Conservation (phyloP, 2,888 invertebrate genomes). For the Drosophila nigricruria region DNA sequence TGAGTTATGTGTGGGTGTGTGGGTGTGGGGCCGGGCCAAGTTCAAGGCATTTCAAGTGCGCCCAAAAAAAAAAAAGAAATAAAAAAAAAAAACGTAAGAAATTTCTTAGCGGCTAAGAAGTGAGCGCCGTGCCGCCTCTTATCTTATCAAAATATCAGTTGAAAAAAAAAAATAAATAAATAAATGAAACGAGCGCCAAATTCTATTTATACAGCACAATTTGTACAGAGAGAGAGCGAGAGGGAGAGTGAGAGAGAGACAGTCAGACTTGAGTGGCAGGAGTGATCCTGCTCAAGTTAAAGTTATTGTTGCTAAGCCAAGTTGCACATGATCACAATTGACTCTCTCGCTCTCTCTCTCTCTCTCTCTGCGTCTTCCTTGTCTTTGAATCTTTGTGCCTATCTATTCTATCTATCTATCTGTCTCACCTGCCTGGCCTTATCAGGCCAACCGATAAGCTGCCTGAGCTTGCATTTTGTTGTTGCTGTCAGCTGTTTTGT, state of each 20-base stretch:
- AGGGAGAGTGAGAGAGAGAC: not conserved
- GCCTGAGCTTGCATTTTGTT: slow-evolving; percentile 42
- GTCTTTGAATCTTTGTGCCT: slow-evolving; percentile 16
- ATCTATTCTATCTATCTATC: slow-evolving; percentile 48
- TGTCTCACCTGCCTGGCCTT: slow-evolving; percentile 52
- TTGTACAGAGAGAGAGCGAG: not conserved
- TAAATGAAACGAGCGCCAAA: slow-evolving; percentile 32
- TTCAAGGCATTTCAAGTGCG: slow-evolving; percentile 48
- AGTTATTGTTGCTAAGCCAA: not conserved
- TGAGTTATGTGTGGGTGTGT: not conserved
- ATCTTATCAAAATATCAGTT: slow-evolving; percentile 52
- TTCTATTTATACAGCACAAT: slow-evolving; percentile 44
- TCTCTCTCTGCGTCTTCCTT: not conserved
- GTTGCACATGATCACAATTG: not conserved
- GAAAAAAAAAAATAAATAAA: slow-evolving; percentile 14
- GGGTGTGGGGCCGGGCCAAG: slow-evolving; percentile 22
- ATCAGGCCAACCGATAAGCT: slow-evolving; percentile 56
- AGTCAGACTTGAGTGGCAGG: not conserved
- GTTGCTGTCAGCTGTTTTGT: slow-evolving; percentile 54
- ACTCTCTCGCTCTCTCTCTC: not conserved
- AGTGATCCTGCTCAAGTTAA: slow-evolving; percentile 13
- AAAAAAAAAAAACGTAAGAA: slow-evolving; percentile 18
- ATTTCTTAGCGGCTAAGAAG: slow-evolving; percentile 33
- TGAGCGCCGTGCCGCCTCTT: slow-evolving; percentile 29
- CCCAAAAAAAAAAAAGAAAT: slow-evolving; percentile 16